Percentiles rank a stretch among this genome's conserved stretches.
Conservation (phyloP, 2,888 invertebrate genomes). For the Rhogogaster chlorosoma region DNA sequence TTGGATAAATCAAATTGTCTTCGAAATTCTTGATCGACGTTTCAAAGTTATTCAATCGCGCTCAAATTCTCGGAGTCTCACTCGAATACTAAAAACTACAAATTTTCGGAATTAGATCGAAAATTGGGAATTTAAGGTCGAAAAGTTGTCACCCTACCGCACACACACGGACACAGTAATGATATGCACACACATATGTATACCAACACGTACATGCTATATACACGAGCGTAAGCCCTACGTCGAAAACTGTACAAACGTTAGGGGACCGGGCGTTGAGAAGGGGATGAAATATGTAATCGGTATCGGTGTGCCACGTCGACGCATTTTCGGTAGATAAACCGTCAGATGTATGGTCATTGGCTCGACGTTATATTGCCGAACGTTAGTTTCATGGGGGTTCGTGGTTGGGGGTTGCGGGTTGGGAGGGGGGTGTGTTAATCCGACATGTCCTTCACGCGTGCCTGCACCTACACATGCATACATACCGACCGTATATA, state of each 20-base stretch:
- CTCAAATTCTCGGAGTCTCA: too few relatives aligned
- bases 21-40: neutral
- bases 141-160: too few relatives aligned
- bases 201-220: neutral
- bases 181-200: neutral
- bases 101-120: too few relatives aligned
- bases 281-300: constrained; percentile 48
- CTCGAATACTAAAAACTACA: too few relatives aligned
- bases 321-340: constrained; percentile 49
- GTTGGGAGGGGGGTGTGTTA: neutral
- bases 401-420: neutral
- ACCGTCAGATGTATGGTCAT: constrained; percentile 45
- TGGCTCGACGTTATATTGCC: constrained; percentile 30
- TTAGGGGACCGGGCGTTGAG: constrained; percentile 5
- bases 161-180: neutral
- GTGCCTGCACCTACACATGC: neutral
- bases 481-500: neutral
- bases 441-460: constrained; percentile 21
- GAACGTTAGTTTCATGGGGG: constrained; percentile 5
- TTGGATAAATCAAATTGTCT: too few relatives aligned
- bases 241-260: neutral
- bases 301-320: constrained; percentile 38
- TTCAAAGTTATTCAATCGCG: too few relatives aligned
- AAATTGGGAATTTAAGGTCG: too few relatives aligned
- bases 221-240: neutral